Conservation (phyloP, 2,797 vertebrate genomes). For the Gymnoscopelus braueri region DNA sequence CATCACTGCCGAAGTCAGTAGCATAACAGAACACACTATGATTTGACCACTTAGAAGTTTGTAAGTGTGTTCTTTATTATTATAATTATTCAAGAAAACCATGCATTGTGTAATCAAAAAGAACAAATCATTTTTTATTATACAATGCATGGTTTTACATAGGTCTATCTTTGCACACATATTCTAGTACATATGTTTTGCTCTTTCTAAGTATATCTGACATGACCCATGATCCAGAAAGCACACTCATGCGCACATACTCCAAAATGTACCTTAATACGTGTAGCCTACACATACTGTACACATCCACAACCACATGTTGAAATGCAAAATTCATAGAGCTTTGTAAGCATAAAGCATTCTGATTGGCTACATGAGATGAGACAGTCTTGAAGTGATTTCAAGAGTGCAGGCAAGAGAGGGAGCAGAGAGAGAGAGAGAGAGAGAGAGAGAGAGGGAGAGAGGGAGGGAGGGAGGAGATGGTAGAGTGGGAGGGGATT, state of each 20-base stretch:
- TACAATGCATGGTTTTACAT: too few species aligned
- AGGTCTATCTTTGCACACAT: neutral
- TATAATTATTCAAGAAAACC: too few species aligned
- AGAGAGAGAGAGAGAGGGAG: neutral
- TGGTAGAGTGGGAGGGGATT: neutral
- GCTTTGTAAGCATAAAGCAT: constrained; percentile 53
- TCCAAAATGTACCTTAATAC: neutral
- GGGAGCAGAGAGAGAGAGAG: constrained; percentile 11
- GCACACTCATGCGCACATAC: neutral
- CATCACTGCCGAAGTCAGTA: too few species aligned
- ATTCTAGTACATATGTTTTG: neutral
- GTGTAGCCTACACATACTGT: neutral
- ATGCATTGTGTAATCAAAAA: too few species aligned
- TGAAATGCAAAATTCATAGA: constrained; percentile 43
- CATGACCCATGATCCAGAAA: too few species aligned
- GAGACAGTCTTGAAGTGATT: constrained; percentile 53
- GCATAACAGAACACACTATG: too few species aligned
- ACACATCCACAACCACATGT: constrained; percentile 11
- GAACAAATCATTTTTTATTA: too few species aligned
- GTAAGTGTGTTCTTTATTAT: too few species aligned
- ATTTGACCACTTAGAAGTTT: too few species aligned
- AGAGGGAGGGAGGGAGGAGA: constrained; percentile 13
- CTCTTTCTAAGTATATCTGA: too few species aligned
- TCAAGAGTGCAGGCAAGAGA: constrained; percentile 33
- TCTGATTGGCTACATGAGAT: constrained; percentile 40